Evolutionary conservation across 2,888 invertebrate species (phyloP), one percentile per base, ranked within the genome.

Genomic region (Camponotus fellah): DNA sequence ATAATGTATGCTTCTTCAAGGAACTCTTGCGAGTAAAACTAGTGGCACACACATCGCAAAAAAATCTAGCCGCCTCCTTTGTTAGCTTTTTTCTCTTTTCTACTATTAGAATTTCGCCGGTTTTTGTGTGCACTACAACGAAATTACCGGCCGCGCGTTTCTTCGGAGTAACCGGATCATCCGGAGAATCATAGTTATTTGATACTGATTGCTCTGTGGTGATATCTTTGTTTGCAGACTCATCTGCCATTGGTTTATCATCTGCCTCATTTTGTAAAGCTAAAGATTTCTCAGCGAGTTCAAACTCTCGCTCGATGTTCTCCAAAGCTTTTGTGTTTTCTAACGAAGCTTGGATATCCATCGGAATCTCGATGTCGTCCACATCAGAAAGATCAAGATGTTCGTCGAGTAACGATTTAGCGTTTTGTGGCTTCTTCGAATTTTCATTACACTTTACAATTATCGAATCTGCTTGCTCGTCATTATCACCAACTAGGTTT

Each of bases 11-110:
- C 62, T 95, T 95, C 49, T 95, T 95, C 68, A 95, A 76, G 0
- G 94, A 94, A 56, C 94, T 94, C 56, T 94, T 94, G 3, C 95
- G 91, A 0, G 95, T 95, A 71, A 95, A 95, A 72, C 94, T 94
- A 0, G 94, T 94, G 0, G 94, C 85, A 71, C 95, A 95, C 17
- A 94, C 90, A 37, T 94, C 91, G 53, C 95, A 95, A 88, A 94
- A 95, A 76, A 95, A 94, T 56, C 90, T 93, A 0, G 94, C 93
- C 0, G 91, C 93, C 46, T 95, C 95, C 72, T 95, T 95, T 5
- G 95, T 95, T 12, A 95, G 83, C 69, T 95, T 95, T 75, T 94
- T 95, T 65, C 92, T 92, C 69, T 95, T 95, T 65, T 94, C 94
- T 2, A 95, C 93, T 3, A 95, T 94, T 21, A 94, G 74, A 62